Evolutionary conservation across 1,140 invertebrate species (phyloP).

Genomic region (Lepidurus arcticus): DNA sequence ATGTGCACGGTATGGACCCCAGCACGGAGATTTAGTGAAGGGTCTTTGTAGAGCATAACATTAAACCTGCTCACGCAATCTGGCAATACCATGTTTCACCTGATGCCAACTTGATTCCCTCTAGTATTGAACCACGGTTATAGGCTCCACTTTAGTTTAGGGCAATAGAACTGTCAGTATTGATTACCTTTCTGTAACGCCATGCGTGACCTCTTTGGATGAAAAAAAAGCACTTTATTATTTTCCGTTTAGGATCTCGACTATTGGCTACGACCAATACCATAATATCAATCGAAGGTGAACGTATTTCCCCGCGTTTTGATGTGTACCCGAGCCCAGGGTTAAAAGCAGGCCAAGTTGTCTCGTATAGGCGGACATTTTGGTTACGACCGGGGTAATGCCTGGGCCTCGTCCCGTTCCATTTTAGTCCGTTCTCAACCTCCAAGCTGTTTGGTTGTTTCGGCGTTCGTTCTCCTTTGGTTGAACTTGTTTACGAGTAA

Average conservation of each 20-base stretch:
- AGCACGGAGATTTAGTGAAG: background rate
- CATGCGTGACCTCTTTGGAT: no score
- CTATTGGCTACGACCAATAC: background rate
- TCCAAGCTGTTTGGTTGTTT: background rate
- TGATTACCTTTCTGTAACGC: no score
- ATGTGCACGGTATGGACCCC: background rate
- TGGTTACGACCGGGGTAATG: background rate
- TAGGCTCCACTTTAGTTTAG: constrained; percentile 15
- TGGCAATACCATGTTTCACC: background rate
- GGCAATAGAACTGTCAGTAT: background rate
- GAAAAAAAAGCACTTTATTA: no score
- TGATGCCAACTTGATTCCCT: background rate
- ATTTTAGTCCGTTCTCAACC: constrained; percentile 18
- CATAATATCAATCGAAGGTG: background rate
- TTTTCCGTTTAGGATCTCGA: background rate
- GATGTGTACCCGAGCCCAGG: background rate
- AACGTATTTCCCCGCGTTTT: background rate
- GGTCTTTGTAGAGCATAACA: background rate
- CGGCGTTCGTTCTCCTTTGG: background rate
- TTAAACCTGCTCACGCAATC: background rate
- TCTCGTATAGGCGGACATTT: background rate
- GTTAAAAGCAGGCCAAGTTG: background rate
- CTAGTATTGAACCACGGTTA: background rate
- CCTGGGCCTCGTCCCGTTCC: background rate
- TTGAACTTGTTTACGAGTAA: background rate